Percentiles rank a stretch among this genome's conserved stretches.
Conservation (phyloP, 2,888 invertebrate species). For the Malachius bipustulatus region DNA sequence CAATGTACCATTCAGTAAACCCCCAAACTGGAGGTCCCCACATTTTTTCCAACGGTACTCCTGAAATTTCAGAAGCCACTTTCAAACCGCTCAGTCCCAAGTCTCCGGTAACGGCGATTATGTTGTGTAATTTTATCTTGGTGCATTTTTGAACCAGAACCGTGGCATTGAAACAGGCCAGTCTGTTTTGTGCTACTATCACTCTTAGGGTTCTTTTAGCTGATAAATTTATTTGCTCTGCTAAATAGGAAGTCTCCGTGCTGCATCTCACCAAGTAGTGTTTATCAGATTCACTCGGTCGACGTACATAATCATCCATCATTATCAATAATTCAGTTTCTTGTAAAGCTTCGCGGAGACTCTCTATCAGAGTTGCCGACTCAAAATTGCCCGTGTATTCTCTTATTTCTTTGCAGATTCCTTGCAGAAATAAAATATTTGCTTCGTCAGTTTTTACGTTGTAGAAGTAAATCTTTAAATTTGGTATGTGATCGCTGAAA, state of each 20-base stretch:
- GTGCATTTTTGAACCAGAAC: conserved; percentile 34
- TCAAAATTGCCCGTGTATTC: conserved; percentile 21
- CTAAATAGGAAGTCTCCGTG: conserved; percentile 34
- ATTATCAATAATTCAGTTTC: conserved; percentile 43
- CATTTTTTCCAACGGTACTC: conserved; percentile 39
- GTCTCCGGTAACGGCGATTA: conserved; percentile 47
- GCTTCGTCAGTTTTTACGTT: conserved; percentile 18
- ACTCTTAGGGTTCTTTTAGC: conserved; percentile 39
- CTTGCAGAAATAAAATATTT: conserved; percentile 17
- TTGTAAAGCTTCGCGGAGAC: conserved; percentile 38
- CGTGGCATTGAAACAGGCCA: conserved; percentile 47
- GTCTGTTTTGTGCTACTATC: conserved; percentile 44
- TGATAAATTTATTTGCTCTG: conserved; percentile 40
- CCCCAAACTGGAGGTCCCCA: conserved; percentile 54
- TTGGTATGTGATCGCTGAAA: conserved; percentile 21
- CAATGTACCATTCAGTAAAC: conserved; percentile 45
- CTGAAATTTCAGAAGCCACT: conserved; percentile 36
- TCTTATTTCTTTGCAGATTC: conserved; percentile 21
- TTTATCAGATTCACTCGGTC: conserved; percentile 17
- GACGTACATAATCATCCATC: conserved; percentile 37
- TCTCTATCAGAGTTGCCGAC: conserved; percentile 29
- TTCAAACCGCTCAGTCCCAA: conserved; percentile 40
- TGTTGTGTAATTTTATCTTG: conserved; percentile 37
- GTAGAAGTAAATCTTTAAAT: conserved; percentile 27
- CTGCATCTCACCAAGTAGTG: conserved; percentile 29